These are phyloP conservation scores for Diarsia rubi DNA, from an alignment of 2,888 invertebrate species.

Conservation along the genomic window DNA sequence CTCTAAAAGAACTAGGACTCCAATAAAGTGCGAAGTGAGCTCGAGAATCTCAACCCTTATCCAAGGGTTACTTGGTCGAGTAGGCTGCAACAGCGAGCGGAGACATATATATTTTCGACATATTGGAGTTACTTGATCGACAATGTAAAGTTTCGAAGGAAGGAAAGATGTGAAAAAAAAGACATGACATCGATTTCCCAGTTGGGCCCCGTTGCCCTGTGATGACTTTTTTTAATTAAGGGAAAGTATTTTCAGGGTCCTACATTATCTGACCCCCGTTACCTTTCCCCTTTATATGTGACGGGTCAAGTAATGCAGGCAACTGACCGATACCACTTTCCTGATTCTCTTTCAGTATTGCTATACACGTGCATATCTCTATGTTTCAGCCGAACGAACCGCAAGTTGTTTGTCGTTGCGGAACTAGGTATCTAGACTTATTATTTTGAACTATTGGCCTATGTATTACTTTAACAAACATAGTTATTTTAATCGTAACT, in stretches of 20 bases:
- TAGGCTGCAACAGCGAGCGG: too few species aligned
- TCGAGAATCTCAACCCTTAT: too few species aligned
- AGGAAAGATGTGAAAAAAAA: neutral
- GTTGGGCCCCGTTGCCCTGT: neutral
- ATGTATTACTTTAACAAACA: conserved; percentile 49
- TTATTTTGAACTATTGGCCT: conserved; percentile 69
- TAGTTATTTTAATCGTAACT: conserved; percentile 14
- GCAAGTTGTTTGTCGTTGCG: conserved; percentile 56
- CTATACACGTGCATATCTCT: neutral
- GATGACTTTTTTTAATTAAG: neutral
- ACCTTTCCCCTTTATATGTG: neutral
- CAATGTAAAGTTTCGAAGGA: too few species aligned
- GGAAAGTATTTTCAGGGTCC: neutral
- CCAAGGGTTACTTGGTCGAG: too few species aligned
- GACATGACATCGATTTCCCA: neutral
- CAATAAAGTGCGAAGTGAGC: too few species aligned
- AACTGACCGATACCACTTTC: neutral
- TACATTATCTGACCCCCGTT: neutral
- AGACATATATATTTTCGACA: too few species aligned
- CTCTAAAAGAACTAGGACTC: too few species aligned
- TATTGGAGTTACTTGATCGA: too few species aligned
- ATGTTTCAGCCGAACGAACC: conserved; percentile 34
- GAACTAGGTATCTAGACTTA: conserved; percentile 53
- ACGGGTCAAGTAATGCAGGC: neutral
- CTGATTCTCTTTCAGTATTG: neutral